Evolutionary conservation across 1,140 invertebrate species (phyloP).

Genomic region (Trypoxylus dichotomus): DNA sequence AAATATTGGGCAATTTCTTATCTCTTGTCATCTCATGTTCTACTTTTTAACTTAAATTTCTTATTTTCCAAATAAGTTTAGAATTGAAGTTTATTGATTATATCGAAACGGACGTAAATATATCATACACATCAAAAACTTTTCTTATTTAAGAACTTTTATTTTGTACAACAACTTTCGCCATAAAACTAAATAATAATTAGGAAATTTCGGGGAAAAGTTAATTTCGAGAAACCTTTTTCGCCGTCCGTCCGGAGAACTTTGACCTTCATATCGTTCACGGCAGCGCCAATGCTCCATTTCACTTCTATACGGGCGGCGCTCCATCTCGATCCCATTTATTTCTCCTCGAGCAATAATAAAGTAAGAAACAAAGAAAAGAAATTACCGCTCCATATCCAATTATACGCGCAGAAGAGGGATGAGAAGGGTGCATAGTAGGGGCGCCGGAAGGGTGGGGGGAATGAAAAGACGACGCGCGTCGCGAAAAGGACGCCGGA

Average conservation of each 20-base stretch:
- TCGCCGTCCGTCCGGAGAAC: neutral
- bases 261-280: constrained; percentile 18
- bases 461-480: neutral
- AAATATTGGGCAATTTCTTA: too few relatives aligned
- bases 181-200: constrained; percentile 21
- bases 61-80: neutral
- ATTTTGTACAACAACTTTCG: constrained; percentile 7
- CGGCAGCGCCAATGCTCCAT: constrained; percentile 12
- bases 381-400: constrained; percentile 24
- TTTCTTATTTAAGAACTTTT: constrained; percentile 13
- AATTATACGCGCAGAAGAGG: constrained; percentile 5
- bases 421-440: neutral
- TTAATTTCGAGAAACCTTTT: constrained; percentile 16
- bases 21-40: too few relatives aligned
- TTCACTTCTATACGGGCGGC: neutral
- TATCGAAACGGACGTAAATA: neutral
- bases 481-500: neutral
- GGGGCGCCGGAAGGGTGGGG: neutral
- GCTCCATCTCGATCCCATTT: constrained; percentile 19
- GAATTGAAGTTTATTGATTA: neutral
- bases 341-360: constrained; percentile 25
- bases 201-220: constrained; percentile 19
- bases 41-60: too few relatives aligned
- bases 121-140: neutral
- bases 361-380: constrained; percentile 26